Evolutionary conservation across 2,113 vertebrate genomes (phyloP).

Genomic region (Burhinus oedicnemus): DNA sequence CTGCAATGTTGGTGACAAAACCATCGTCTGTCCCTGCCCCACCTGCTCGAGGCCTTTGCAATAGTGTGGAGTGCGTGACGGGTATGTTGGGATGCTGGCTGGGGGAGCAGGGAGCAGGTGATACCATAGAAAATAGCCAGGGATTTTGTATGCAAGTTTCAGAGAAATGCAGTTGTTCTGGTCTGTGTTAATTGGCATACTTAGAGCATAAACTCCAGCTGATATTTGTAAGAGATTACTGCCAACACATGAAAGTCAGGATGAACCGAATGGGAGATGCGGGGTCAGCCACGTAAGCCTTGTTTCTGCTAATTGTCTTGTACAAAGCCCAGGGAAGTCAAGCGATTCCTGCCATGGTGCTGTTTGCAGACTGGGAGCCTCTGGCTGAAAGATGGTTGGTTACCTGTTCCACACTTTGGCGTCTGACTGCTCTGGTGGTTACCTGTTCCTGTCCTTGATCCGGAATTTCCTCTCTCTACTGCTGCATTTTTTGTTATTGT

Average conservation of each 20-base stretch:
- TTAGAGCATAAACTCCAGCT: background rate
- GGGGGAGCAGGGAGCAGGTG: background rate
- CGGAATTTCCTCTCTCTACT: background rate
- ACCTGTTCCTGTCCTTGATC: background rate
- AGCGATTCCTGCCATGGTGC: rapidly evolving
- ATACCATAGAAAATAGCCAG: background rate
- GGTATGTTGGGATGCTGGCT: rapidly evolving
- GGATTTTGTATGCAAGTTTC: background rate
- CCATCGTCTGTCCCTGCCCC: background rate
- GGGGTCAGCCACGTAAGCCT: rapidly evolving
- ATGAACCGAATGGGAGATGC: background rate
- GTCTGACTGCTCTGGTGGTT: background rate
- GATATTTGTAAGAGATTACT: background rate
- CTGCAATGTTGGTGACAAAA: background rate
- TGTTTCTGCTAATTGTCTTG: background rate
- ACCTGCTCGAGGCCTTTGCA: background rate
- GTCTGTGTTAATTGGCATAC: background rate
- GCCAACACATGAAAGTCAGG: background rate
- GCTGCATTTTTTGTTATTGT: background rate
- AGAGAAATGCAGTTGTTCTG: background rate
- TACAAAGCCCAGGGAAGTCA: background rate
- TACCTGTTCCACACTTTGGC: background rate
- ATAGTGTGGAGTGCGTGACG: background rate
- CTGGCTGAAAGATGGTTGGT: rapidly evolving
- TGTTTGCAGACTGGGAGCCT: background rate